A percentile compares a stretch with the other conserved stretches of the same genome.
These are phyloP conservation scores for Scopus umbretta DNA, from an alignment of 2,113 vertebrate species.

Conservation along the genomic window DNA sequence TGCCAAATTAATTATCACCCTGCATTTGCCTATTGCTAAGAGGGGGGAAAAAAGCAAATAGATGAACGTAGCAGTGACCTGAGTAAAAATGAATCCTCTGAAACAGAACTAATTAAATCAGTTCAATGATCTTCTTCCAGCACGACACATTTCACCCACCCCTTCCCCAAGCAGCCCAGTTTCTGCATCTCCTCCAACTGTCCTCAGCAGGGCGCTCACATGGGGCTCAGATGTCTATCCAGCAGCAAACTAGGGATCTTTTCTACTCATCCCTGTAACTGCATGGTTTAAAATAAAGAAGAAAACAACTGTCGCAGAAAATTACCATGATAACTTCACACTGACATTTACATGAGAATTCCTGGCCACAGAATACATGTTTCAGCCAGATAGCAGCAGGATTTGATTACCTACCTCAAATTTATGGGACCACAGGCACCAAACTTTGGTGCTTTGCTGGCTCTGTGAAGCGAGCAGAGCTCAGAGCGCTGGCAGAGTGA, in stretches of 20 bases:
- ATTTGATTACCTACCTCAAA: background rate
- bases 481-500: background rate
- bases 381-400: background rate
- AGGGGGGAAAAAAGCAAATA: background rate
- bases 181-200: background rate
- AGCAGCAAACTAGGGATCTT: background rate
- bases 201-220: background rate
- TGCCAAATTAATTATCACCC: constrained; percentile 64
- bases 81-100: constrained; percentile 34
- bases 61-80: constrained; percentile 20
- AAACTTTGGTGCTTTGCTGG: background rate
- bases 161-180: background rate
- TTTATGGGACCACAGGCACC: background rate
- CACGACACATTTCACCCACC: background rate
- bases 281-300: background rate
- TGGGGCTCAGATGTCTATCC: background rate
- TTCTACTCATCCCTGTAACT: background rate
- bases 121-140: constrained; percentile 17
- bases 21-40: constrained; percentile 13
- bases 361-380: background rate
- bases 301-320: background rate
- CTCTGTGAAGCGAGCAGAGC: background rate
- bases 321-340: background rate
- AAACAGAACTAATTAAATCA: constrained; percentile 52
- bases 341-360: background rate